Base-by-base conservation (phyloP, 2,113 vertebrate genomes). In the Lagenorhynchus albirostris region DNA sequence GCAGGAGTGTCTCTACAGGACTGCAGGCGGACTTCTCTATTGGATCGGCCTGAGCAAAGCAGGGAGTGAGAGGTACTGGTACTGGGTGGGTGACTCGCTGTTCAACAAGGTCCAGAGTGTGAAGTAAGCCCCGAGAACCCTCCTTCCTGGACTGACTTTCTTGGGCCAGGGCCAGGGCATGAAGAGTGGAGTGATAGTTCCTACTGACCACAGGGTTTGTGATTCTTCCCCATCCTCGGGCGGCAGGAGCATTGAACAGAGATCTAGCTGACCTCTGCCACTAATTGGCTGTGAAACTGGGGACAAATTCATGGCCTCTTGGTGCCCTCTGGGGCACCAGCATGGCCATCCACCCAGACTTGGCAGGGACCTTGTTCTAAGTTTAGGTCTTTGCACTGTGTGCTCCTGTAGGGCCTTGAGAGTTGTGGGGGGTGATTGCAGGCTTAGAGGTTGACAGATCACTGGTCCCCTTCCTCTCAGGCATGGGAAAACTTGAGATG, bases 1-100 rank as follows among this genome's bases (percentile, higher is more conserved):
- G 1, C 73, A 98, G 98, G 96, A 97, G n/a, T 98, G 94, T 80
- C 96, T 98, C 4, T 95, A 67, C 71, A 96, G 76, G 79, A 41
- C 55, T 15, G 79, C 82, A 36, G 68, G 50, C 2, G 91, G 50
- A 31, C 0, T 58, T 25, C 0, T 0, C 15, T 31, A 88, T 71
- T 98, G 98, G 98, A 98, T 98, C 0, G 97, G 98, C 65, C 96
- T 98, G 65, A 97, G 96, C 58, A 97, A 98, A 80, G 50, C 53
- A 38, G 87, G 93, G 6, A 91, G 8, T 21, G 89, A 98, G 18
- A 93, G 97, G 31, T 3, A 10, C 4, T 98, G 98, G 98, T 13
- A 18, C 76, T 98, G 98, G 98, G 79, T 70, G 1, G 98, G 98
- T n/a, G 53, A 82, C 18, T 93, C 62, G 0, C 88, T 80, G 2